Conservation (phyloP, 1,140 invertebrate species). For the Phortica variegata region DNA sequence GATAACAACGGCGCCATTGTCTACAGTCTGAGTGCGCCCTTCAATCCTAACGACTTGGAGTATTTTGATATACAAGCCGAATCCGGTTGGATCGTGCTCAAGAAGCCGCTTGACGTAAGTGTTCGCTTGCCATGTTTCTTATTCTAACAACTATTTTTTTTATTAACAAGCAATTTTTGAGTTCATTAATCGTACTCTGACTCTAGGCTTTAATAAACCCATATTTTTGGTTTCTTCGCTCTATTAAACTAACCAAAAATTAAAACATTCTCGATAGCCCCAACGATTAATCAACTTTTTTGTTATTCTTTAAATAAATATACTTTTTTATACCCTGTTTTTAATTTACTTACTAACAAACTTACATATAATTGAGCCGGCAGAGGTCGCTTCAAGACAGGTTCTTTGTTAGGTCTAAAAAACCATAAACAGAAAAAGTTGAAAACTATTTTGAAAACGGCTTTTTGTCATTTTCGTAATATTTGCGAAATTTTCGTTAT, state of each 20-base stretch:
- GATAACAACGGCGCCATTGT: constrained; percentile 94
- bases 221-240: neutral
- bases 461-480: neutral
- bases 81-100: constrained; percentile 92
- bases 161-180: constrained; percentile 5
- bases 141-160: constrained; percentile 1
- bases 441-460: constrained; percentile 1
- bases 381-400: no score
- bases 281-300: no score
- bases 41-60: constrained; percentile 81
- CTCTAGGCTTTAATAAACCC: neutral
- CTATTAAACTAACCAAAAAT: no score
- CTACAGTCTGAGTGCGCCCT: constrained; percentile 84
- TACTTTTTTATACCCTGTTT: constrained; percentile 14
- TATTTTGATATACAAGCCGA: constrained; percentile 95
- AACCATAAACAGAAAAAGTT: no score
- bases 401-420: neutral
- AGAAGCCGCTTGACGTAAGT: constrained; percentile 95
- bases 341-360: no score
- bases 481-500: no score
- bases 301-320: neutral
- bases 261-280: no score
- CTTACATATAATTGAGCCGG: neutral
- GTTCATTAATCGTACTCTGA: neutral
- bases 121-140: constrained; percentile 44